Evolutionary conservation across 2,888 invertebrate species (phyloP).

Genomic region (Nephrotoma flavescens): DNA sequence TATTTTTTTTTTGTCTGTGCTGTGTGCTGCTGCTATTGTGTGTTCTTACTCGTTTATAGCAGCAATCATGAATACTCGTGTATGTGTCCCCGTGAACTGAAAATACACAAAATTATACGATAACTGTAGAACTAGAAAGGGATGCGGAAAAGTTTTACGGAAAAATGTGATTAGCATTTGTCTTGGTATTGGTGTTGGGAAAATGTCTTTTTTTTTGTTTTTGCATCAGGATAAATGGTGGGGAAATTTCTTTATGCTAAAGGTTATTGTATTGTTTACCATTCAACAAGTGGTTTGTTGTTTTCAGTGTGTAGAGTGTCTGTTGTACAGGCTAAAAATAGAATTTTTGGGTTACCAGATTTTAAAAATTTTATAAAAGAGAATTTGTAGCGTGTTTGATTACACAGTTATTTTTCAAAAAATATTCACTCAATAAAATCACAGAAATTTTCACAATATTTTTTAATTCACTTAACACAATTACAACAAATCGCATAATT

Average conservation of each 20-base stretch:
- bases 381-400: no score
- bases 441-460: no score
- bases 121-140: background rate
- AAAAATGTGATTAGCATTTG: background rate
- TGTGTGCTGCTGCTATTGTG: background rate
- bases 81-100: background rate
- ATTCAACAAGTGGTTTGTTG: background rate
- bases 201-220: background rate
- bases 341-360: background rate
- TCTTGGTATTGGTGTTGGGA: background rate
- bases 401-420: no score
- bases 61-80: background rate
- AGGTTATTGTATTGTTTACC: background rate
- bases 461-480: no score
- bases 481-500: no score
- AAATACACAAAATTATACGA: background rate
- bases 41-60: background rate
- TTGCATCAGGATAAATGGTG: background rate
- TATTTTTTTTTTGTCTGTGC: background rate
- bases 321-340: background rate
- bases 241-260: background rate
- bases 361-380: no score
- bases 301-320: background rate
- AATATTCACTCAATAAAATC: no score
- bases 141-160: background rate